phyloP scores from a whole-genome alignment of 2,113 vertebrate genomes.

The Passer domesticus region DNA sequence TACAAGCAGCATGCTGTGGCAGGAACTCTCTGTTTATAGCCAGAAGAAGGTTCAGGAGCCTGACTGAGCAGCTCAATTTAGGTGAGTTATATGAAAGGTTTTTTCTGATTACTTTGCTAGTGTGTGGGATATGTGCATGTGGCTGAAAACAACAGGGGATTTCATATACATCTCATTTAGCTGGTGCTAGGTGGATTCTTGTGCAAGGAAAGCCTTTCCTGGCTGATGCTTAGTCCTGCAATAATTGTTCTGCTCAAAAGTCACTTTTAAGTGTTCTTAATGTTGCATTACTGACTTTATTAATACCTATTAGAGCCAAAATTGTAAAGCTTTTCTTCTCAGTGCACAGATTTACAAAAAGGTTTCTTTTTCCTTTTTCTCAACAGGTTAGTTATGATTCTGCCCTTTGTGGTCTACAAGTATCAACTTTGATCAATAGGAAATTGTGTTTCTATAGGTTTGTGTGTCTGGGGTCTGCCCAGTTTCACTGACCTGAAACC shows the following conservation, averaged over 20 bases:
- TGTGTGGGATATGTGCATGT: neutral
- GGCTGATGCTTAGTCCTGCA: neutral
- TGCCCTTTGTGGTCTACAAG: neutral
- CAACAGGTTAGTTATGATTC: neutral
- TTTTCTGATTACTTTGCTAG: neutral
- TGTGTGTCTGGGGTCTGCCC: no score
- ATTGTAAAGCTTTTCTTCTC: neutral
- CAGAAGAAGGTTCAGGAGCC: neutral
- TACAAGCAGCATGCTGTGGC: neutral
- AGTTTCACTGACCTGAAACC: no score
- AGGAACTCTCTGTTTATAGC: neutral
- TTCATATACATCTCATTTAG: neutral
- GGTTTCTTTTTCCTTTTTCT: neutral
- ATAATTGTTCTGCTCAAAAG: neutral
- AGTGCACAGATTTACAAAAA: neutral
- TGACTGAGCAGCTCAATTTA: neutral
- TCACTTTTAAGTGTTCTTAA: neutral
- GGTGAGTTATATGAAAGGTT: neutral
- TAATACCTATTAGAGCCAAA: neutral
- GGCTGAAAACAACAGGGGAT: neutral
- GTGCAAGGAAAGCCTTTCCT: neutral
- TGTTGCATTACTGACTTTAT: neutral
- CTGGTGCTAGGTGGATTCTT: neutral
- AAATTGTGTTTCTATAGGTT: neutral
- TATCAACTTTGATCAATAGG: neutral